Conservation (phyloP, 2,113 vertebrate species). For the Crypturellus undulatus region DNA sequence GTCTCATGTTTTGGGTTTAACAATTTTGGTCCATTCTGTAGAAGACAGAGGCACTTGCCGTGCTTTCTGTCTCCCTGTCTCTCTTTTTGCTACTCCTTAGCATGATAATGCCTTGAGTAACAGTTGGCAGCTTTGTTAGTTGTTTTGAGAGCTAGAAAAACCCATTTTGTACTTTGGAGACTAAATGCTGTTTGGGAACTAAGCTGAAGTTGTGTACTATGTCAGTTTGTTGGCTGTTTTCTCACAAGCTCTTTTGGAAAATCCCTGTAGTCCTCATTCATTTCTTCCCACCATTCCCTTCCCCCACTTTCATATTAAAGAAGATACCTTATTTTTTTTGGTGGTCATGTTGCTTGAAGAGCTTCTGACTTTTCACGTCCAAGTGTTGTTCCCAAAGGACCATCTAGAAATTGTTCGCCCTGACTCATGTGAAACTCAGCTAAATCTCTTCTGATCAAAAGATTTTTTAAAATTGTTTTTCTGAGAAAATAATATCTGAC, state of each 20-base stretch:
- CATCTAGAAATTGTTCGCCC: conserved; percentile 51
- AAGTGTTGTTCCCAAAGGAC: conserved; percentile 37
- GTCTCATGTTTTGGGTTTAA: background rate
- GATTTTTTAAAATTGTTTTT: conserved; percentile 49
- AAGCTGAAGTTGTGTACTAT: conserved; percentile 4
- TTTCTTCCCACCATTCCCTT: conserved; percentile 31
- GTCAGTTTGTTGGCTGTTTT: conserved; percentile 61
- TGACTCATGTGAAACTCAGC: conserved; percentile 62
- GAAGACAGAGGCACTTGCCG: background rate
- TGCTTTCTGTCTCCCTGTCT: background rate
- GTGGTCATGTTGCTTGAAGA: conserved; percentile 16
- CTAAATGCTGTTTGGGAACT: conserved; percentile 48
- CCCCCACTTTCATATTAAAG: background rate
- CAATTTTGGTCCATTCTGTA: background rate
- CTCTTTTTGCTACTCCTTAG: background rate
- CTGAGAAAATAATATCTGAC: conserved; percentile 65
- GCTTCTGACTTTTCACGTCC: conserved; percentile 42
- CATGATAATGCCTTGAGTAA: conserved; percentile 46
- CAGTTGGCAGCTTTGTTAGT: conserved; percentile 45
- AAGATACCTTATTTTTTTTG: conserved; percentile 29
- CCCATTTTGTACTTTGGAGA: conserved; percentile 45
- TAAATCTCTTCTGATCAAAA: conserved; percentile 62
- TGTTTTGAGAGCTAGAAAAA: conserved; percentile 67
- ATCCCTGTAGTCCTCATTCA: background rate
- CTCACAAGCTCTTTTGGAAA: conserved; percentile 23